Evolutionary conservation across 2,797 vertebrate genomes (phyloP), one percentile per base, ranked within the genome.

Genomic region (Pseudochromis fuscus): DNA sequence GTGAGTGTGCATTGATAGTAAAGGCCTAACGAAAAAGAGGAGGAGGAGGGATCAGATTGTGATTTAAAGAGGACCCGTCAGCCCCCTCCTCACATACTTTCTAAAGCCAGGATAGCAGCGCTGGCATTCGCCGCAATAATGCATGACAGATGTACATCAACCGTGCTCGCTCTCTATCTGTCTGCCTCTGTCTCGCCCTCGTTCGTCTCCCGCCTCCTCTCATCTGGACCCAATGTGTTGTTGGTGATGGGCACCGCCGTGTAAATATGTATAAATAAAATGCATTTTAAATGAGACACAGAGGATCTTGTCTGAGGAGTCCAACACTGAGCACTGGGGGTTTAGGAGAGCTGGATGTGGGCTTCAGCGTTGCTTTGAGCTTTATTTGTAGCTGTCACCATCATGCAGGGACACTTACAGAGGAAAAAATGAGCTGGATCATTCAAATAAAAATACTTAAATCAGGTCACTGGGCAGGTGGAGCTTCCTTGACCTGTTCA

Each of bases 61-160:
- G 83, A 81, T 91, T 91, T 88, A 67, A 80, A 73, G 85, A 87
- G 80, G 83, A 85, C 84, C 86, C 87, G 56, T 82, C 75, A 71
- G 64, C 84, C 87, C 81, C 86, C 84, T 82, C 78, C 79, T 83
- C 78, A 82, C 84, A 89, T 90, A 91, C 84, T 92, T 94, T 92
- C 81, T 89, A 79, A 91, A 92, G 87, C 80, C 88, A 85, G 87
- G 87, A 88, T 93, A 91, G 85, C 90, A 89, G 87, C 74, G 72
- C 90, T 92, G 92, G 91, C 89, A 93, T 93, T 88, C 73, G 62
- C 84, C 51, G 78, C 87, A 92, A 91, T 94, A 95, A 95, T 94
- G 91, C 91, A 88, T 94, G 93, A 92, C 94, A 95, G 93, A 94
- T 94, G 94, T 94, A 94, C 75, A 81, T 92, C 91, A 90, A 88